Conservation (phyloP, 92 coral and sea anemone species). For the Metridium senile region DNA sequence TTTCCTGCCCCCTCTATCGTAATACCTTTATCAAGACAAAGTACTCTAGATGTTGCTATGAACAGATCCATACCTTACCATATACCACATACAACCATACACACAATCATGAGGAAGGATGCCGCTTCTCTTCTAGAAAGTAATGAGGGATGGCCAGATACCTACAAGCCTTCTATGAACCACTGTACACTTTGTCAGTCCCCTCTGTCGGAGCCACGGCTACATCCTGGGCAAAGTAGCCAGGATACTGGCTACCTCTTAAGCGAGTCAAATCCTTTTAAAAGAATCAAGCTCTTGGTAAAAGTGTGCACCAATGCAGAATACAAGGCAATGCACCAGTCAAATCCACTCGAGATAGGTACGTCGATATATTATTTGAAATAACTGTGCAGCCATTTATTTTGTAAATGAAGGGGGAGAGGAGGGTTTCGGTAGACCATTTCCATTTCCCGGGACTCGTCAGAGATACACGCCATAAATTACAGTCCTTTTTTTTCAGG, state of each 20-base stretch:
- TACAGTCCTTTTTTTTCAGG: no score
- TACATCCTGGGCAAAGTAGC: slow-evolving; percentile 29
- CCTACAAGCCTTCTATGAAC: neutral
- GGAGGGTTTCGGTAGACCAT: no score
- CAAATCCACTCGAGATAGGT: slow-evolving; percentile 21
- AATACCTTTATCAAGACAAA: slow-evolving; percentile 13
- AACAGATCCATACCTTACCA: slow-evolving; percentile 22
- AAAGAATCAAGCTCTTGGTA: slow-evolving; percentile 6
- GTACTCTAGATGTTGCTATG: slow-evolving; percentile 26
- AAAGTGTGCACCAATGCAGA: slow-evolving; percentile 15
- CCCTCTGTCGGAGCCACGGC: slow-evolving; percentile 2
- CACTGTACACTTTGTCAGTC: slow-evolving; percentile 4
- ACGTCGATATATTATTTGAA: neutral
- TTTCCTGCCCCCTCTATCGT: neutral
- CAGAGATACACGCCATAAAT: no score
- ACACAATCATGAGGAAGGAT: neutral
- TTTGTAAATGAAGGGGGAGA: neutral
- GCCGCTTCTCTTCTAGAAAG: slow-evolving; percentile 3
- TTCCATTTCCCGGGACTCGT: no score
- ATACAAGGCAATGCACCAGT: slow-evolving; percentile 52
- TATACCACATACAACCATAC: slow-evolving; percentile 5
- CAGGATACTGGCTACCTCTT: neutral
- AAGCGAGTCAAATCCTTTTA: slow-evolving; percentile 20
- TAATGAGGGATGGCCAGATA: slow-evolving; percentile 26
- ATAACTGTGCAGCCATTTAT: neutral